Evolutionary conservation across 1,140 invertebrate species (phyloP), one percentile per base, ranked within the genome.

Genomic region (Calycopis cecrops): DNA sequence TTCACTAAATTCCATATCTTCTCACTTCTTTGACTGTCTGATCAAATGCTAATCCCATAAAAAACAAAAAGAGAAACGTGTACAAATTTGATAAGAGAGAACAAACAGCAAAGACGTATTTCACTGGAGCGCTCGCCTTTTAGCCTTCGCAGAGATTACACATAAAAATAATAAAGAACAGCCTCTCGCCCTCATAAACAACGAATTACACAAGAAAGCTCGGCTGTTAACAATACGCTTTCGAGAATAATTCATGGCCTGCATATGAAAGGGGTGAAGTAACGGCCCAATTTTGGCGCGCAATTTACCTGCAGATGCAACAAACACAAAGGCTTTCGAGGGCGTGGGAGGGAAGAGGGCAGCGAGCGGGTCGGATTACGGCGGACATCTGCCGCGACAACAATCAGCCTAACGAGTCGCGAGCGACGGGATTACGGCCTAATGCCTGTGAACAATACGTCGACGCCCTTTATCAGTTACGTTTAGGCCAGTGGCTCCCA

Each of bases 281-380:
- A 80, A 82, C 78, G 70, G 75, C 72, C 78, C 79, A 80, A 83
- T 80, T 83, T 79, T 75, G 72, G 78, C 69, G 73, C 65, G 74
- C 79, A 83, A 85, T 83, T 83, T 83, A 85, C 82, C 82, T 85
- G 82, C 82, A 85, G 79, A 85, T 85, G 82, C 79, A 85, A 82
- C 78, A 78, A 79, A 79, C 77, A 85, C 82, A 85, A 85, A 85
- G 82, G 83, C 77, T 79, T 82, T 75, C 67, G 69, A 62, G 64
- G 73, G 47, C 51, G 60, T 47, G 52, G 62, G 50, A 53, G 17
- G 60, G 53, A 60, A 52, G 63, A 57, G 65, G 65, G 62, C 59
- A 58, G 65, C 51, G 70, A 60, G 65, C 67, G 76, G 73, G 64
- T 80, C 79, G 82, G 82, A 85, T 85, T 83, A 85, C 82, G 62